phyloP scores from a whole-genome alignment of 2,888 invertebrate species.

The Chydorus sphaericus region DNA sequence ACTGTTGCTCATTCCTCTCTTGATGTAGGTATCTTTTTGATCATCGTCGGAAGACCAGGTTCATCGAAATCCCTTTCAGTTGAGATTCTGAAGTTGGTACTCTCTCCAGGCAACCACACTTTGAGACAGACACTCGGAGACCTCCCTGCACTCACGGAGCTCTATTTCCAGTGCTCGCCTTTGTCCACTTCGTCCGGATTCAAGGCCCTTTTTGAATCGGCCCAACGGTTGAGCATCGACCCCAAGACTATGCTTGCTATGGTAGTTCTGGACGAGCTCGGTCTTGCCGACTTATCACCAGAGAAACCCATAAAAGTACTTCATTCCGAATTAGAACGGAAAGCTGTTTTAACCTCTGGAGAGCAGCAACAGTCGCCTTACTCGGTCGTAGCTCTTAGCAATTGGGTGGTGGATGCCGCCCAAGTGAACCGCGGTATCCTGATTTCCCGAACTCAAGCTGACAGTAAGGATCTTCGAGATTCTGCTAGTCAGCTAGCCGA shows the following conservation, averaged over 20 bases:
- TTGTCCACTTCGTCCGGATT: conserved; percentile 7
- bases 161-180: conserved; percentile 9
- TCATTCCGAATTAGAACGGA: conserved; percentile 5
- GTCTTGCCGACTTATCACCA: conserved; percentile 5
- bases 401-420: conserved; percentile 10
- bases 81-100: conserved; percentile 4
- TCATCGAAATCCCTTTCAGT: conserved; percentile 7
- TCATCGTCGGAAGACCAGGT: conserved; percentile 7
- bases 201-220: conserved; percentile 7
- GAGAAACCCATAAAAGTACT: conserved; percentile 9
- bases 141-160: not conserved
- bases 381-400: conserved; percentile 10
- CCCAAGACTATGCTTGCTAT: conserved; percentile 6
- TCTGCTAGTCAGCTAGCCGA: not conserved
- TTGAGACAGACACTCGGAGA: not conserved
- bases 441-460: not conserved
- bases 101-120: conserved; percentile 7
- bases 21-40: conserved; percentile 4
- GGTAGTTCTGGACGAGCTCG: conserved; percentile 10
- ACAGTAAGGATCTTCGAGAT: not conserved
- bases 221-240: conserved; percentile 4
- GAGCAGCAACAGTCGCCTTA: not conserved
- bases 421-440: conserved; percentile 9
- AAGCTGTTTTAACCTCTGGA: conserved; percentile 8
- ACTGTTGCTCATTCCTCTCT: not conserved